Evolutionary conservation across 2,113 vertebrate species (phyloP), one percentile per base, ranked within the genome.

Genomic region (Solea senegalensis): DNA sequence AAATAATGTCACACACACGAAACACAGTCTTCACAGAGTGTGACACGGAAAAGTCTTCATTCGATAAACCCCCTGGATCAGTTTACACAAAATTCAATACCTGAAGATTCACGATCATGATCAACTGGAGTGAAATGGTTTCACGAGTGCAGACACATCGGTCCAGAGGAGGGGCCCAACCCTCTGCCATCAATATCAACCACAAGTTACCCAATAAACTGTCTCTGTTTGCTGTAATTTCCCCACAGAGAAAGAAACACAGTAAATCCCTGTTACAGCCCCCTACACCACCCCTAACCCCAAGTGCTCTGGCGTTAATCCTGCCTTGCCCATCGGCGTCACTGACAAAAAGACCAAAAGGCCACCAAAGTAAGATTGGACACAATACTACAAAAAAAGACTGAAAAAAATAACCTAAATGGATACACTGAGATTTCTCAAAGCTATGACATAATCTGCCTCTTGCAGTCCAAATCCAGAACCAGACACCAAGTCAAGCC

Each of bases 191-290:
- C 12, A 64, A 45, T 34, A 64, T 58, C 68, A 57, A 76, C 57
- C 64, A 51, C 55, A 73, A 53, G 34, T 56, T 58, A 52, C 60
- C 40, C 62, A 6, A 44, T 55, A 57, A 70, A 34, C 21, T 0
- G 27, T 26, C 57, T 26, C 57, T 64, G 67, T 53, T 70, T 60
- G 64, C 26, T n/a, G 26, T 2, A 39, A 34, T 21, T 67, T 71
- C 70, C 52, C 60, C 9, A 15, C 61, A 76, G 77, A 43, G 69
- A 75, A 53, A 41, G 59, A 59, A 50, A 57, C 54, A 43, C 64
- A 66, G 39, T 44, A 62, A 78, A 70, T 60, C 69, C 79, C 69
- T 34, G 2, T n/a, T 63, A 66, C 81, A 76, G 69, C 62, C 45
- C 50, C 48, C 51, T 67, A n/a, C 66, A 54, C 21, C 45, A 53